Base-by-base conservation (phyloP, 2,797 vertebrate species). In the Falco biarmicus region DNA sequence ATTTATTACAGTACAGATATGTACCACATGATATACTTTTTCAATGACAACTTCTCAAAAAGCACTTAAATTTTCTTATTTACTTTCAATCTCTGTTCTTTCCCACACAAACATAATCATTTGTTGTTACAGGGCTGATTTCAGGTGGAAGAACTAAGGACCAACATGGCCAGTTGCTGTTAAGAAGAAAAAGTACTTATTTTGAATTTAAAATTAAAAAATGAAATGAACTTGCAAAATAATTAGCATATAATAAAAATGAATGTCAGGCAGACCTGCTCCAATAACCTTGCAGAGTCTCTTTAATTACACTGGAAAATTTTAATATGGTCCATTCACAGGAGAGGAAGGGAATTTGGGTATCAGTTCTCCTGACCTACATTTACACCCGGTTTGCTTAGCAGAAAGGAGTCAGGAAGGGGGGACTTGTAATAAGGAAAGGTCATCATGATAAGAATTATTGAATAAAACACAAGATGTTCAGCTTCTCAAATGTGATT, bases 201-300 rank as follows among this genome's bases (percentile, higher is more conserved):
- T 93, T 83, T 57, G 24, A 86, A 60, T 79, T 76, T 84, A 82
- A 92, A 93, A 89, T 82, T 50, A 16, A 86, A 83, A 87, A 88
- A 50, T 48, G 12, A 82, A 75, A 80, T 18, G 21, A 87, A 83
- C 16, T 41, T 94, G n/a, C 9, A 71, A 71, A 95, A 47, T 43
- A 85, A n/a, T 57, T 82, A 82, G 26, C 26, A 47, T 80, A 53
- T 47, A 77, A 93, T 75, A 81, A 81, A 93, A 96, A 81, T 31
- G 11, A 90, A 81, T 75, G 39, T 84, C 63, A 94, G 61, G 45
- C 73, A 86, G 73, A 90, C 34, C 73, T 93, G 59, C 41, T 88
- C 39, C 70, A 41, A 80, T 94, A 87, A 95, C 63, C 89, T 84
- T 93, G 51, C 43, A 82, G 63, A 56, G 16, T 76, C 15, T 91